A percentile compares a stretch with the other conserved stretches of the same genome.
These are phyloP conservation scores for Dynastes tityus DNA, from an alignment of 2,888 invertebrate genomes.

Conservation along the genomic window DNA sequence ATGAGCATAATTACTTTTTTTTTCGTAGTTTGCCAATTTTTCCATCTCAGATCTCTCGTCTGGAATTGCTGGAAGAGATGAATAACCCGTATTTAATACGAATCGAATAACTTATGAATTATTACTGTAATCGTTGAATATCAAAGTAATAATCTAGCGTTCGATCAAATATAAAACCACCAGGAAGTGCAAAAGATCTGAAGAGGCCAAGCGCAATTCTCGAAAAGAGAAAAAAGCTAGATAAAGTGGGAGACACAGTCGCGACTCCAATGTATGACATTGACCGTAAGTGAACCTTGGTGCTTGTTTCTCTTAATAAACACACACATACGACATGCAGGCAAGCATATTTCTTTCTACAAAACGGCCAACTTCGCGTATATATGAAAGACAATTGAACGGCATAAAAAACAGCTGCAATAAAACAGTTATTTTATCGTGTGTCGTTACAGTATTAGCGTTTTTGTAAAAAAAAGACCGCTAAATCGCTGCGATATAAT, in stretches of 20 bases:
- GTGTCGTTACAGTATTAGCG: background rate
- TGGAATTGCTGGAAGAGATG: background rate
- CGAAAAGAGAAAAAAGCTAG: slow-evolving; percentile 37
- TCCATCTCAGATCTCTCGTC: background rate
- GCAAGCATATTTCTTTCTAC: background rate
- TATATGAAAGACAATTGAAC: slow-evolving; percentile 4
- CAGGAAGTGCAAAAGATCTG: slow-evolving; percentile 39
- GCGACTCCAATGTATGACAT: slow-evolving; percentile 61
- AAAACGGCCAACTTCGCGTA: background rate
- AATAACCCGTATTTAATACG: no score
- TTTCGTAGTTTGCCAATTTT: background rate
- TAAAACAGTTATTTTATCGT: slow-evolving; percentile 9
- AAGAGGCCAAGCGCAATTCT: slow-evolving; percentile 24
- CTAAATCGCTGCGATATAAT: background rate
- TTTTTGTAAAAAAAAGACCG: background rate
- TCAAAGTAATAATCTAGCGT: background rate
- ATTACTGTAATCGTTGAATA: no score
- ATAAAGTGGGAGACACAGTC: slow-evolving; percentile 45
- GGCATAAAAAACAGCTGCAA: background rate
- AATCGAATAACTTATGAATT: no score
- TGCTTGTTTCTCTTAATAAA: slow-evolving; percentile 45
- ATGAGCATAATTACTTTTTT: slow-evolving; percentile 7
- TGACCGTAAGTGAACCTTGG: slow-evolving; percentile 62
- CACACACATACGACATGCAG: background rate
- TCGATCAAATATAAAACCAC: slow-evolving; percentile 14